Conservation (phyloP, 2,888 invertebrate genomes). For the Tanypteryx hageni region DNA sequence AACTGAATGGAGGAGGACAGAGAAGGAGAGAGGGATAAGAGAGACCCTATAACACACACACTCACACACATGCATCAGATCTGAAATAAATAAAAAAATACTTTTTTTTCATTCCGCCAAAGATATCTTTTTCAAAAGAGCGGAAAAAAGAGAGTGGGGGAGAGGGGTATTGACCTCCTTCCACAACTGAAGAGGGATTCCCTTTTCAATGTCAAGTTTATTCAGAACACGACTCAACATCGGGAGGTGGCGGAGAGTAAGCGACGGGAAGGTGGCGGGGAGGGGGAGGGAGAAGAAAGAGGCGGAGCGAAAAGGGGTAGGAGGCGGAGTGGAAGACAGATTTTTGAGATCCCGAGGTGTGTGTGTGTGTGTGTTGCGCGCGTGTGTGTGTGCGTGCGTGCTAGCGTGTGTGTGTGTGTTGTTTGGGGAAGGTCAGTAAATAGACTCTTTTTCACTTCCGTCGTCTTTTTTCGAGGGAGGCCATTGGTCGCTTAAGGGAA, state of each 20-base stretch:
- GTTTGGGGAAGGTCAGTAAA: slow-evolving; percentile 2
- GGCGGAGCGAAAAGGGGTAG: background rate
- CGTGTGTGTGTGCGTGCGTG: too few relatives aligned
- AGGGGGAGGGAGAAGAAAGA: background rate
- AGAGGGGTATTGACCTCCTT: slow-evolving; percentile 38
- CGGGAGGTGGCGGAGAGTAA: background rate
- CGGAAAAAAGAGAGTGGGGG: background rate
- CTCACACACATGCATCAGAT: background rate
- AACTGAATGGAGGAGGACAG: background rate
- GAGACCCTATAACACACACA: background rate
- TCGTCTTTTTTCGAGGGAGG: too few relatives aligned
- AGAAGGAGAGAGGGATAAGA: background rate
- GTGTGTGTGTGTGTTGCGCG: background rate
- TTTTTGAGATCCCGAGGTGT: slow-evolving; percentile 9
- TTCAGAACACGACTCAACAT: slow-evolving; percentile 44
- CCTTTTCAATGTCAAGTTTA: slow-evolving; percentile 64
- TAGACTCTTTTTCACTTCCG: too few relatives aligned
- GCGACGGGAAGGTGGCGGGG: background rate
- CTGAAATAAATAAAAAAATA: background rate
- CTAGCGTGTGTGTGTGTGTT: background rate
- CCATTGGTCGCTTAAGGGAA: too few relatives aligned
- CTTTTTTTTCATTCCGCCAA: background rate
- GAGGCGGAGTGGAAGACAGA: background rate
- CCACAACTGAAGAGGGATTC: slow-evolving; percentile 20
- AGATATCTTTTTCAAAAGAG: slow-evolving; percentile 9